Evolutionary conservation across 2,888 invertebrate genomes (phyloP).

Genomic region (Heliconius aoede): DNA sequence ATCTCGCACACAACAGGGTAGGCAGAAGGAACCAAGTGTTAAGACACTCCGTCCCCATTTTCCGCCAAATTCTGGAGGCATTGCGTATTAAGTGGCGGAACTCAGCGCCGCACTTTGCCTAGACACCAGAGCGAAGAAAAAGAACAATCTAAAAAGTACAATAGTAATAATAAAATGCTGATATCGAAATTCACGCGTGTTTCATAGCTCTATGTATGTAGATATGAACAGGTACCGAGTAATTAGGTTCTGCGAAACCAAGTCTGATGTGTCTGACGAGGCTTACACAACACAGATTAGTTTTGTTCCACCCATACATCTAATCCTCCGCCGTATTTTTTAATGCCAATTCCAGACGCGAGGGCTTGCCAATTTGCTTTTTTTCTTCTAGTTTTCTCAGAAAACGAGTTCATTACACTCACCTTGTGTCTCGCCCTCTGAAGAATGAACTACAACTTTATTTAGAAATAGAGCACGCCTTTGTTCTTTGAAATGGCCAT

Average conservation of each 20-base stretch:
- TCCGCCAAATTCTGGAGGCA: no score
- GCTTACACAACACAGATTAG: conserved; percentile 36
- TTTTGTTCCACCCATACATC: conserved; percentile 36
- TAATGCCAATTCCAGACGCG: conserved; percentile 68
- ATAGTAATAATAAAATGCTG: not conserved
- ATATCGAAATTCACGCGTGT: not conserved
- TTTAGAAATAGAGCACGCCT: conserved; percentile 41
- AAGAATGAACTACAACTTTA: conserved; percentile 32
- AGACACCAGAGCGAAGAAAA: no score
- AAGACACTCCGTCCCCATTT: no score
- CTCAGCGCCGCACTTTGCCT: no score
- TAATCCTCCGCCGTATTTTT: conserved; percentile 49
- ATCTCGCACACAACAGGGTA: no score
- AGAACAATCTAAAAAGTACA: not conserved
- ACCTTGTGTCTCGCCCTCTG: conserved; percentile 64
- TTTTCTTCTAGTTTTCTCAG: conserved; percentile 64
- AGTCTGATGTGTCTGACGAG: conserved; percentile 15
- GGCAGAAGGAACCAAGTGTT: no score
- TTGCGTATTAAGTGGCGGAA: no score
- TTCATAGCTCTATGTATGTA: not conserved
- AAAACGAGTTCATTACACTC: conserved; percentile 67
- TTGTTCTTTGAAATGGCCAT: conserved; percentile 30
- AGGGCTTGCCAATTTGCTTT: conserved; percentile 70
- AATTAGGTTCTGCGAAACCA: conserved; percentile 15
- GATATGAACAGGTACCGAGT: not conserved